Evolutionary conservation across 2,888 invertebrate genomes (phyloP).

Genomic region (Brenthis ino): DNA sequence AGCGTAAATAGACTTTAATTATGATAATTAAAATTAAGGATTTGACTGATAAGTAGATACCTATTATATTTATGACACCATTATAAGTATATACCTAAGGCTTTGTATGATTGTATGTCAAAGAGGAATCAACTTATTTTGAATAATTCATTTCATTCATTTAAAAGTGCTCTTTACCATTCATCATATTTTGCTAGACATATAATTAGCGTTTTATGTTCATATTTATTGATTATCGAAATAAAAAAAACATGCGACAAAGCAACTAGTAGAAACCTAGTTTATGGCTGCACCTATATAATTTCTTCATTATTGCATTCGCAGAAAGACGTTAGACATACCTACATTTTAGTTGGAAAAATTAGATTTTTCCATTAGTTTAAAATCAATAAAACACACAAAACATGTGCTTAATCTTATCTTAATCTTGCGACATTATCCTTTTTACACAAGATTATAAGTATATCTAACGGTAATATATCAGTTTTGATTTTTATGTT

Average conservation of each 20-base stretch:
- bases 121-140: no score
- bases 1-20: neutral
- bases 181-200: no score
- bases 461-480: neutral
- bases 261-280: no score
- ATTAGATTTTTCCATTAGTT: neutral
- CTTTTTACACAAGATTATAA: neutral
- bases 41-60: neutral
- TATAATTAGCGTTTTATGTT: no score
- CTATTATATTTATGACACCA: no score
- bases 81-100: neutral
- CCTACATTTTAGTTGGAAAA: neutral
- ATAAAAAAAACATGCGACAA: no score
- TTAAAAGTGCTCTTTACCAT: no score
- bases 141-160: no score
- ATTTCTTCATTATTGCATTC: neutral
- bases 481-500: slow-evolving; percentile 14
- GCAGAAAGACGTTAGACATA: neutral
- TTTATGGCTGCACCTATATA: no score
- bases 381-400: neutral
- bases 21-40: slow-evolving; percentile 11
- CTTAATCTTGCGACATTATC: slow-evolving; percentile 7
- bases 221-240: no score
- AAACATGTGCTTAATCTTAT: slow-evolving; percentile 3
- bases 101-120: no score